phyloP scores from a whole-genome alignment of 2,113 vertebrate species.

The Pandion haliaetus region DNA sequence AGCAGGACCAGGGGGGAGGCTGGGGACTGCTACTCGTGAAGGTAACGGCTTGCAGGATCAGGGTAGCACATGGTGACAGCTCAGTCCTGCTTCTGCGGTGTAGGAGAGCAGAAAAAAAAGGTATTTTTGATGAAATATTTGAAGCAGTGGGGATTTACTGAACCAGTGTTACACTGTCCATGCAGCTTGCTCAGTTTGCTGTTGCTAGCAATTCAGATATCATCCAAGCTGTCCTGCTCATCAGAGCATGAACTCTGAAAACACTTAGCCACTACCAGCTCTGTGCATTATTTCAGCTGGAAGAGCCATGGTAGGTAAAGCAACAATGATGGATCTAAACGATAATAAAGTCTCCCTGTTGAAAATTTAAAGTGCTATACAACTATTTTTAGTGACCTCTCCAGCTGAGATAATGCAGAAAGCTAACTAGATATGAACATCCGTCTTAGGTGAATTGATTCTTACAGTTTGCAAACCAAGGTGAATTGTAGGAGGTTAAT shows the following conservation, averaged over 20 bases:
- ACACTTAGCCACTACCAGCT: constrained; percentile 54
- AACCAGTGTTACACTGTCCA: not conserved
- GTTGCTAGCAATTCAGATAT: constrained; percentile 36
- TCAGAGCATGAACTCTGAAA: constrained; percentile 60
- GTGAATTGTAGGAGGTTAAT: constrained; percentile 52
- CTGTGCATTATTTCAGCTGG: constrained; percentile 64
- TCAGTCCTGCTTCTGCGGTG: not conserved
- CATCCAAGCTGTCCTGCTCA: constrained; percentile 56
- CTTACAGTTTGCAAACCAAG: constrained; percentile 36
- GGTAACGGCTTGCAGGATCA: not conserved
- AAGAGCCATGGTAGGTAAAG: constrained; percentile 43
- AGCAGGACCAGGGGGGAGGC: not conserved
- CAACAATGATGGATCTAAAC: constrained; percentile 54
- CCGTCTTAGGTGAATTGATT: constrained; percentile 40
- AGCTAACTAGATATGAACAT: constrained; percentile 51
- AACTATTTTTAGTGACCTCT: constrained; percentile 69
- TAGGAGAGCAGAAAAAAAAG: not conserved
- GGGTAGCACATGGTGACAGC: not conserved
- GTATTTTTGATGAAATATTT: not conserved
- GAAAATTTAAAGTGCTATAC: constrained; percentile 58
- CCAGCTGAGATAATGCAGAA: constrained; percentile 62
- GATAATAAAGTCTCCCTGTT: constrained; percentile 58
- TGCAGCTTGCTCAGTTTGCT: constrained; percentile 30
- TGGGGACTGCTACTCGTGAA: not conserved
- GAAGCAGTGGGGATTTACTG: constrained; percentile 14